Evolutionary conservation across 2,888 invertebrate genomes (phyloP).

Genomic region (Hypsopygia costalis): DNA sequence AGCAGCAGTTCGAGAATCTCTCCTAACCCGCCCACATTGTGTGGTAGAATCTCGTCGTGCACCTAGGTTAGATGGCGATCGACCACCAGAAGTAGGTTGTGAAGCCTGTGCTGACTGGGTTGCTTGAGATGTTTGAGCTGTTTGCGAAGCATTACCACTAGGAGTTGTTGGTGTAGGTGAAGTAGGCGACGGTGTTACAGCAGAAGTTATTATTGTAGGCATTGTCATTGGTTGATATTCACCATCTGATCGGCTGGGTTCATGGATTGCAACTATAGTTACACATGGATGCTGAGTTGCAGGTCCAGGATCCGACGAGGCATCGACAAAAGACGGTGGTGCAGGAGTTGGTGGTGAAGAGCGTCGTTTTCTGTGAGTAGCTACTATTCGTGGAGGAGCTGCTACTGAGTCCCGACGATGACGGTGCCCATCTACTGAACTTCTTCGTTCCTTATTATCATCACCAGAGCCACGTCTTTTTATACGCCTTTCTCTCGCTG

Average conservation of each 20-base stretch:
- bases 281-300: conserved; percentile 66
- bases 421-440: conserved; percentile 85
- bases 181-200: conserved; percentile 90
- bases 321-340: conserved; percentile 77
- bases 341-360: conserved; percentile 64
- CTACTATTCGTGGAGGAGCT: conserved; percentile 82
- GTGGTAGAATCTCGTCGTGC: conserved; percentile 91
- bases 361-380: conserved; percentile 80
- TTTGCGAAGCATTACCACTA: conserved; percentile 40
- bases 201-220: conserved; percentile 91
- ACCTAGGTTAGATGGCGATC: conserved; percentile 70
- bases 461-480: conserved; percentile 84
- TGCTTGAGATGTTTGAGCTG: conserved; percentile 43
- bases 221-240: conserved; percentile 81
- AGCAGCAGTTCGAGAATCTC: conserved; percentile 84
- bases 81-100: conserved; percentile 55
- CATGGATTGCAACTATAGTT: conserved; percentile 67
- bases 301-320: conserved; percentile 85
- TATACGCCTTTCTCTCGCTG: conserved; percentile 65
- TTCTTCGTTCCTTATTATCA: conserved; percentile 78
- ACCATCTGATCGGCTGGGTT: conserved; percentile 80
- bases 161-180: conserved; percentile 87
- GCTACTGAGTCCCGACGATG: conserved; percentile 85
- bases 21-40: conserved; percentile 86
- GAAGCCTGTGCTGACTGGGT: conserved; percentile 42